A percentile compares a stretch with the other conserved stretches of the same genome.
Evolutionary conservation across 1,140 invertebrate genomes (phyloP).

Genomic region (Lamellibrachia luymesi): DNA sequence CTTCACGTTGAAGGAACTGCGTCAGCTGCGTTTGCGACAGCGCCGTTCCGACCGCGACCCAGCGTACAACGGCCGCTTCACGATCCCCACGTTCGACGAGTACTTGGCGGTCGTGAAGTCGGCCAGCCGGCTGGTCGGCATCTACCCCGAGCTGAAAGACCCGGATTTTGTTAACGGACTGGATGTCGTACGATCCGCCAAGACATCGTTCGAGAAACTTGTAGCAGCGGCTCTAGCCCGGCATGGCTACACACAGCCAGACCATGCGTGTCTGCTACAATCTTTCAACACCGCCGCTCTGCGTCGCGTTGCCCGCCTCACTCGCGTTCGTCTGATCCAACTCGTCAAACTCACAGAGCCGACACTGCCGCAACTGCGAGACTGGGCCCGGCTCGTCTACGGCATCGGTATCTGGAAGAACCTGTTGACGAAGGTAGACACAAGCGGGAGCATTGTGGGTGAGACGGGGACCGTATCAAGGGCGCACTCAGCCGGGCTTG

Average conservation of each 20-base stretch:
- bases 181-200: conserved; percentile 1
- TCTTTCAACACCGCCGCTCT: conserved; percentile 25
- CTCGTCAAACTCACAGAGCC: neutral
- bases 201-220: conserved; percentile 22
- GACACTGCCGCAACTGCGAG: neutral
- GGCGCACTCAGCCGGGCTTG: conserved; percentile 14
- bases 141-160: conserved; percentile 17
- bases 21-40: conserved; percentile 13
- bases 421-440: too few relatives aligned
- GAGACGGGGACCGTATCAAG: conserved; percentile 6
- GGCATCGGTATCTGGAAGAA: too few relatives aligned
- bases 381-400: neutral
- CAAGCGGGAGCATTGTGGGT: neutral
- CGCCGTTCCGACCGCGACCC: neutral
- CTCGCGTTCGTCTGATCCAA: conserved; percentile 18
- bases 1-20: neutral
- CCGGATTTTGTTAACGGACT: neutral
- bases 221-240: conserved; percentile 5
- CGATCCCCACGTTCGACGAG: neutral
- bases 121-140: neutral
- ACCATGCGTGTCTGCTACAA: conserved; percentile 20
- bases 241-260: conserved; percentile 16
- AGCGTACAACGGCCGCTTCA: neutral
- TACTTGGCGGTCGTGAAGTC: neutral
- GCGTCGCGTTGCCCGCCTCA: neutral